Evolutionary conservation across 2,888 invertebrate species (phyloP), one percentile per base, ranked within the genome.

Genomic region (Caenorhabditis doughertyi): DNA sequence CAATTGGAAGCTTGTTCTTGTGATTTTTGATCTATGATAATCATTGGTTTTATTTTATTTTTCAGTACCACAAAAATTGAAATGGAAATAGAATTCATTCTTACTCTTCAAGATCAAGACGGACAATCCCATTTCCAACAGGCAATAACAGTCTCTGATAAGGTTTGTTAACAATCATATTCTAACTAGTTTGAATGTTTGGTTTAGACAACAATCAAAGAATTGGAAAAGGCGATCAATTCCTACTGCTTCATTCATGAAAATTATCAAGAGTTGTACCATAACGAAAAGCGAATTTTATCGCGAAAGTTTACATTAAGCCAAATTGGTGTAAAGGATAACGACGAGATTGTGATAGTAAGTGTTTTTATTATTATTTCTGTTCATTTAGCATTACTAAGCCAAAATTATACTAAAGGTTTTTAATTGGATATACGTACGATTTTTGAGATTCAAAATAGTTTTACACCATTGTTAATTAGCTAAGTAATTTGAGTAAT

Each of bases 141-240:
- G 32, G 32, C 32, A 32, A 9, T 7, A 32, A 4, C 9, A 32
- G 4, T 32, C 32, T 9, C 32, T 32, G 32, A 32, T 9, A 9
- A 32, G 32, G 70, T 56, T 70, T 70, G 55, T 70, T 70, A 56
- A 70, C 56, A 70, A 70, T 70, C 27, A 21, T 56, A 70, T 70
- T 70, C 56, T 56, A 60, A 60, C 72, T 47, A 72, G 60, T 60
- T 72, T 51, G 51, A 72, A 60, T 72, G 70, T 72, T 74, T 74
- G 56, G 51, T 74, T 74, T 65, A 74, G 74, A 53, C 64, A 29
- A 65, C 74, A 74, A 56, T 74, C 56, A 29, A 74, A 42, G 35
- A 56, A 47, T 32, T 74, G 27, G 18, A 9, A 32, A 32, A 32
- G 32, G 32, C 32, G 32, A 32, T 32, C 9, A 32, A 32, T 9